Conservation (phyloP, 1,140 invertebrate species). For the Eupeodes corollae region DNA sequence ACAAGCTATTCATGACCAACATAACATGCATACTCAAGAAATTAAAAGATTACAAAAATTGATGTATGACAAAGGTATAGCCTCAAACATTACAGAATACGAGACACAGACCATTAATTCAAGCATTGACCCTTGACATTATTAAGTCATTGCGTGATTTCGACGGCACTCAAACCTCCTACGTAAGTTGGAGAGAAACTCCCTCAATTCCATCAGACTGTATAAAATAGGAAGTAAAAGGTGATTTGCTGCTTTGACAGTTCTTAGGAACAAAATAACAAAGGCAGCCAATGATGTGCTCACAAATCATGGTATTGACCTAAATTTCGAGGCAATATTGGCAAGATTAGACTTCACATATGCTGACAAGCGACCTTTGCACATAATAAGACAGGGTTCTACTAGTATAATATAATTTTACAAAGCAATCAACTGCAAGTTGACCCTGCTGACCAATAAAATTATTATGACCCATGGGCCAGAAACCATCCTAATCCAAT, state of each 20-base stretch:
- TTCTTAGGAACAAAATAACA: background rate
- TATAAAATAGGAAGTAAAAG: background rate
- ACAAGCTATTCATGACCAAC: too few species aligned
- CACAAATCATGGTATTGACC: background rate
- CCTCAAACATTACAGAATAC: too few species aligned
- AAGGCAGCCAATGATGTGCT: background rate
- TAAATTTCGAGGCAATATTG: background rate
- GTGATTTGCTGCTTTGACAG: background rate
- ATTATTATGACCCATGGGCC: too few species aligned
- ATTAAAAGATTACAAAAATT: too few species aligned
- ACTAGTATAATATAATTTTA: background rate
- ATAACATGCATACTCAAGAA: too few species aligned
- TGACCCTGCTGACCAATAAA: too few species aligned
- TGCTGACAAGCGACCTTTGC: conserved; percentile 5
- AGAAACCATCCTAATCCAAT: too few species aligned
- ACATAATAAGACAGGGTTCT: conserved; percentile 1
- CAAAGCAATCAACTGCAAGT: background rate
- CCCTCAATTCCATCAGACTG: background rate
- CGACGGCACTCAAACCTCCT: background rate
- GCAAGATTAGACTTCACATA: background rate
- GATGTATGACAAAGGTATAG: too few species aligned
- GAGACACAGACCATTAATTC: too few species aligned
- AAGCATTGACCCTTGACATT: background rate
- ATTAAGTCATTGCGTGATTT: background rate
- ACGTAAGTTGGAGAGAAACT: background rate